Evolutionary conservation across 2,888 invertebrate species (phyloP).

Genomic region (Entomobrya multifasciata): DNA sequence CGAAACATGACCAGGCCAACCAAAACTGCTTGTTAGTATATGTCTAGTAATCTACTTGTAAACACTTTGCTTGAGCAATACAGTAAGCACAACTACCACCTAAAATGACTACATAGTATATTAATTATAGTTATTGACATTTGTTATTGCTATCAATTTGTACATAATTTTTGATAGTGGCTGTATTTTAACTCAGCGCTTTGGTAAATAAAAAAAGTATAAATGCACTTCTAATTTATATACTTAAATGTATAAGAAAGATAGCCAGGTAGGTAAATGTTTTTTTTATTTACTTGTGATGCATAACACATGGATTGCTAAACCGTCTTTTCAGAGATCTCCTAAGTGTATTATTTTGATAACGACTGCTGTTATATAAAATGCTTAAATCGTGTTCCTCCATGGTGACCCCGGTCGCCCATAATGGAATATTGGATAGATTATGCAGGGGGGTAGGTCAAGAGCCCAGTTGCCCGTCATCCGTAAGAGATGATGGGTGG

Average conservation of each 20-base stretch:
- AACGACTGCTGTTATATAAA: not conserved
- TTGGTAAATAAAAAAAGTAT: not conserved
- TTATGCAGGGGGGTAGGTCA: slow-evolving; percentile 62
- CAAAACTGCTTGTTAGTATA: slow-evolving; percentile 24
- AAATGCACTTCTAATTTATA: too few relatives aligned
- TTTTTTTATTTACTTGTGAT: slow-evolving; percentile 56
- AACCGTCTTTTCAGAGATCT: slow-evolving; percentile 67
- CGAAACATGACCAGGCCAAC: too few relatives aligned
- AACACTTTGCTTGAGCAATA: slow-evolving; percentile 31
- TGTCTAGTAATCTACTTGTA: not conserved
- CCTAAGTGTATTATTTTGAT: slow-evolving; percentile 10
- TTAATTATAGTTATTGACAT: not conserved
- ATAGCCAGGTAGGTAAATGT: too few relatives aligned
- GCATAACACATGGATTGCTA: slow-evolving; percentile 69
- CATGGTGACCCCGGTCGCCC: not conserved
- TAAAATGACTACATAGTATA: slow-evolving; percentile 19
- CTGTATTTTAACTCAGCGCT: not conserved
- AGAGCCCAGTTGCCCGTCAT: slow-evolving; percentile 63
- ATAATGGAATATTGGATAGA: slow-evolving; percentile 32
- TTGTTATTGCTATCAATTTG: slow-evolving; percentile 51
- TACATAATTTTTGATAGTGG: slow-evolving; percentile 47
- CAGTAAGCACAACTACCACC: slow-evolving; percentile 28
- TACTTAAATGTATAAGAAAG: too few relatives aligned
- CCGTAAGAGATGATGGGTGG: slow-evolving; percentile 83
- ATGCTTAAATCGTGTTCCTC: not conserved